Evolutionary conservation across 2,888 invertebrate species (phyloP), one percentile per base, ranked within the genome.

Genomic region (Clanis bilineata): DNA sequence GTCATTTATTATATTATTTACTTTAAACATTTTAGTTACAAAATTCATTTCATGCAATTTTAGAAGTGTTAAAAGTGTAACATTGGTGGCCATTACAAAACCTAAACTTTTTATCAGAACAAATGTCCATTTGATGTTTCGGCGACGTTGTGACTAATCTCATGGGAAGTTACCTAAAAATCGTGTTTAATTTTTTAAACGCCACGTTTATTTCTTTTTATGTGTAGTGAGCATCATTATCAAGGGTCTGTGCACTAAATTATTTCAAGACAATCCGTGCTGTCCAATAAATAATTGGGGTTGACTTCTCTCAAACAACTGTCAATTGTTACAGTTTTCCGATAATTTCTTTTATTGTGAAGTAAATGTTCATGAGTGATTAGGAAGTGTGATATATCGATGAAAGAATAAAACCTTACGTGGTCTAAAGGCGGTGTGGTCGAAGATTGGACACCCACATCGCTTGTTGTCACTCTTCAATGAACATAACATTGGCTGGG

Each of bases 71-170:
- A 82, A 51, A 83, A 89, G 90, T 91, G 90, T 88, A 88, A 85
- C 90, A 90, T 88, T 87, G 91, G 91, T 91, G 91, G 92, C 92
- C 92, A 92, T 92, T 92, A 91, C 92, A 90, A 92, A 90, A 89
- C 85, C 88, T 88, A 90, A 92, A 90, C 88, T 91, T 91, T 91
- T 90, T 90, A 90, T 87, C 90, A 82, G 88, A 85, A 89, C 89
- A 86, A 91, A 90, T 90, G 90, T 91, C 92, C 88, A 90, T 86
- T 90, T 90, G 92, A 91, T 92, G 92, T 91, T 92, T 91, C 90
- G 91, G 91, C 91, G 91, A 91, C 90, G 89, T 89, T 90, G 90
- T 90, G 90, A 88, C 89, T 90, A 88, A 90, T 91, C 82, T 76
- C 81, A 76, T 71, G 71, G 71, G 80, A 84, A 83, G 73, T 74